phyloP scores from a whole-genome alignment of 2,888 invertebrate genomes.

The Eristalinus sepulchralis region DNA sequence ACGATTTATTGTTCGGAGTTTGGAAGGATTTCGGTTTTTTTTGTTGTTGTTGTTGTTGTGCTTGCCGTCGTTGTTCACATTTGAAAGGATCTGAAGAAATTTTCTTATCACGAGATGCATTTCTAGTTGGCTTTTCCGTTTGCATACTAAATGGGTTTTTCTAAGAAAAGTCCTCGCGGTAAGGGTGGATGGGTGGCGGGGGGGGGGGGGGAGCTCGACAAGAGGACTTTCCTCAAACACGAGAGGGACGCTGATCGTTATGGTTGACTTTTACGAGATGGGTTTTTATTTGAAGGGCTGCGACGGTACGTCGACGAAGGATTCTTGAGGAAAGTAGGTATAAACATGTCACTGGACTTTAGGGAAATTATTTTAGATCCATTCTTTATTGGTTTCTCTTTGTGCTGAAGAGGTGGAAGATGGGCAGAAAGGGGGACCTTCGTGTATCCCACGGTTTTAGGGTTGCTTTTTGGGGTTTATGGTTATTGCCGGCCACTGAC shows the following conservation, averaged over 20 bases:
- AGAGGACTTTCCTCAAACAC: not conserved
- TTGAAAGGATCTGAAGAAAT: conserved; percentile 9
- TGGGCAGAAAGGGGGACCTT: not conserved
- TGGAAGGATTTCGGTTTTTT: conserved; percentile 36
- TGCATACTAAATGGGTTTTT: conserved; percentile 53
- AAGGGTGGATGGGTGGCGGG: no score
- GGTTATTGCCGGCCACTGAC: not conserved
- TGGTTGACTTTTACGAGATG: conserved; percentile 3
- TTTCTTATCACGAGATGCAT: conserved; percentile 57
- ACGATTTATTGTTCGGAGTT: conserved; percentile 64
- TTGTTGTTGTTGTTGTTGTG: conserved; percentile 14
- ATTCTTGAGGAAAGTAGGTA: not conserved
- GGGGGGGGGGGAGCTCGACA: not conserved
- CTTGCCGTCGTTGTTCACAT: not conserved
- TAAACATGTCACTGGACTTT: conserved; percentile 1
- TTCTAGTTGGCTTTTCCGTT: conserved; percentile 48
- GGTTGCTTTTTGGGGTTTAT: not conserved
- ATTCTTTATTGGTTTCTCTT: not conserved
- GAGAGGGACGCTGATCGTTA: not conserved
- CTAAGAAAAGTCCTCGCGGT: not conserved
- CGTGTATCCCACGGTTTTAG: not conserved
- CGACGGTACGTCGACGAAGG: not conserved
- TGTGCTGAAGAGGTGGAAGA: not conserved
- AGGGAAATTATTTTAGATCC: not conserved
- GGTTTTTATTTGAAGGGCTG: not conserved